Conservation (phyloP, 2,113 vertebrate genomes). For the Cochlearius cochlearius region DNA sequence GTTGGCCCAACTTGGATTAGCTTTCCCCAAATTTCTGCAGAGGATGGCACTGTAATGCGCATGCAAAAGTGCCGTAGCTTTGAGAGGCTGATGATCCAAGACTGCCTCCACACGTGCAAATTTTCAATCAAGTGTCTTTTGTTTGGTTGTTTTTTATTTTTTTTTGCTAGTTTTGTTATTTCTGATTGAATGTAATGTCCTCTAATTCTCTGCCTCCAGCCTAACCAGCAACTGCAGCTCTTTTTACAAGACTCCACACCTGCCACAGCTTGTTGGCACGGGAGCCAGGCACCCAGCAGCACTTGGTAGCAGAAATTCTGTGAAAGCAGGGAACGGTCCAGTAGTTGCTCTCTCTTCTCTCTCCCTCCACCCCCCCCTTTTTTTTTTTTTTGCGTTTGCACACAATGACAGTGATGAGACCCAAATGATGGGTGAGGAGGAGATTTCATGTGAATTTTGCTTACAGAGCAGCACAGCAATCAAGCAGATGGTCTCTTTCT, state of each 20-base stretch:
- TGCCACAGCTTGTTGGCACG: constrained; percentile 69
- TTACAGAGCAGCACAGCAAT: constrained; percentile 48
- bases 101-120: constrained; percentile 28
- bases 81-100: neutral
- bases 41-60: neutral
- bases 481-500: constrained; percentile 57
- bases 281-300: neutral
- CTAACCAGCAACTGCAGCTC: constrained; percentile 56
- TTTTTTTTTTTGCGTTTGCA: neutral
- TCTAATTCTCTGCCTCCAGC: constrained; percentile 55
- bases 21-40: neutral
- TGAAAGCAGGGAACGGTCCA: neutral
- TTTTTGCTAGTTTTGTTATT: constrained; percentile 25
- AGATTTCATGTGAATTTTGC: constrained; percentile 28
- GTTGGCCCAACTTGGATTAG: neutral
- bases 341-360: neutral
- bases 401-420: constrained; percentile 60
- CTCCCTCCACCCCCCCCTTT: neutral
- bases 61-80: neutral
- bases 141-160: constrained; percentile 44
- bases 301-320: neutral
- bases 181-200: constrained; percentile 29
- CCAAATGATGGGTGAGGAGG: constrained; percentile 21
- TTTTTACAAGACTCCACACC: constrained; percentile 52
- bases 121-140: constrained; percentile 69